Conservation (phyloP, 2,797 vertebrate species). For the Monodelphis domestica region DNA sequence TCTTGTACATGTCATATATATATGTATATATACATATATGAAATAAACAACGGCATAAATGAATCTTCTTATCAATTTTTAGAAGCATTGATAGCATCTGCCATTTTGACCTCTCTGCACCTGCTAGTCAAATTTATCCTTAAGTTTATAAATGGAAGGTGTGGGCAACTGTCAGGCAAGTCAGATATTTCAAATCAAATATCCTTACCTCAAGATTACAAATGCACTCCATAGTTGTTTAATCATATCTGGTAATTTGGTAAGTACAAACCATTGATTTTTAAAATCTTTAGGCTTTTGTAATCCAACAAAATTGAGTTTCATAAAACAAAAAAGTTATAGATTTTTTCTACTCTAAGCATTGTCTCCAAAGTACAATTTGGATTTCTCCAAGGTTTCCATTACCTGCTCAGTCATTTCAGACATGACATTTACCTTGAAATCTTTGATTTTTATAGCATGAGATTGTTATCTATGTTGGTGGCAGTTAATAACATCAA, state of each 20-base stretch:
- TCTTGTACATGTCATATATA: slow-evolving; percentile 62
- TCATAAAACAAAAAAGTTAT: slow-evolving; percentile 68
- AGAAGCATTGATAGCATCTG: slow-evolving; percentile 68
- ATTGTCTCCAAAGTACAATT: slow-evolving; percentile 54
- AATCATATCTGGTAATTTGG: slow-evolving; percentile 65
- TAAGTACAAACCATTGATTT: slow-evolving; percentile 62
- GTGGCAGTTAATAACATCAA: not conserved
- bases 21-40: too few species aligned
- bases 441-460: not conserved
- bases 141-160: slow-evolving; percentile 75
- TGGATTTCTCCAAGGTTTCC: slow-evolving; percentile 55
- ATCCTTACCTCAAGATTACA: slow-evolving; percentile 66
- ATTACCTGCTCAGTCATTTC: slow-evolving; percentile 50
- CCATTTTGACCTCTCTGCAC: slow-evolving; percentile 68
- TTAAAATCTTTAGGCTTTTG: slow-evolving; percentile 58
- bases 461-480: not conserved
- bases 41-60: slow-evolving; percentile 64
- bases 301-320: slow-evolving; percentile 57
- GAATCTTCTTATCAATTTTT: slow-evolving; percentile 64
- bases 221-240: slow-evolving; percentile 47
- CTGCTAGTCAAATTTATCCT: slow-evolving; percentile 73
- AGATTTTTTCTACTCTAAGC: slow-evolving; percentile 65
- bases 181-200: slow-evolving; percentile 57
- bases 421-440: slow-evolving; percentile 42
- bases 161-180: slow-evolving; percentile 70